Conservation (phyloP, 1,140 invertebrate genomes). For the Laupala kohalensis region DNA sequence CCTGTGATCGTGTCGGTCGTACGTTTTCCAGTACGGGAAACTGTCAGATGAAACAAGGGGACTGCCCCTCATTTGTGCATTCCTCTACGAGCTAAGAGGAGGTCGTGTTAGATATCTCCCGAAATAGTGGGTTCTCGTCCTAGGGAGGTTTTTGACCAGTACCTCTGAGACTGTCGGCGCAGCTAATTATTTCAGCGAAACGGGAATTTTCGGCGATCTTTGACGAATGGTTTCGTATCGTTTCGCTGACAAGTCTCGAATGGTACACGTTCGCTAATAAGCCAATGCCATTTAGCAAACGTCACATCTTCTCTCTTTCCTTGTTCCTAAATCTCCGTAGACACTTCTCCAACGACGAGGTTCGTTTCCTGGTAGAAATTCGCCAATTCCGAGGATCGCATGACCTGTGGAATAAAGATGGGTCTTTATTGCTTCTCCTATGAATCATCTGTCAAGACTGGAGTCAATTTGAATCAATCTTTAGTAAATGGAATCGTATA, state of each 20-base stretch:
- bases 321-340: not conserved
- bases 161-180: not conserved
- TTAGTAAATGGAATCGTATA: no score
- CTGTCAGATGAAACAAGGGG: not conserved
- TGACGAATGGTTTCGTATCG: not conserved
- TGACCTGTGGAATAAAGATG: no score
- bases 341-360: not conserved
- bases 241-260: not conserved
- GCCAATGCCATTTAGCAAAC: no score
- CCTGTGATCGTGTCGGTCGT: not conserved
- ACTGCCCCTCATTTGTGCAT: not conserved
- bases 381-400: not conserved
- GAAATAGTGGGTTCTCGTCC: not conserved
- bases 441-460: no score
- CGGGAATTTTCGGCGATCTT: not conserved
- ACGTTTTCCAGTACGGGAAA: no score
- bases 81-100: not conserved
- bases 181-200: not conserved
- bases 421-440: no score
- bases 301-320: not conserved
- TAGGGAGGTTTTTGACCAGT: not conserved
- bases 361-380: not conserved
- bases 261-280: not conserved
- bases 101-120: not conserved
- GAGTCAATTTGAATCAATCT: no score